Conservation (phyloP, 2,797 vertebrate genomes). For the Rhadinocentrus ornatus region DNA sequence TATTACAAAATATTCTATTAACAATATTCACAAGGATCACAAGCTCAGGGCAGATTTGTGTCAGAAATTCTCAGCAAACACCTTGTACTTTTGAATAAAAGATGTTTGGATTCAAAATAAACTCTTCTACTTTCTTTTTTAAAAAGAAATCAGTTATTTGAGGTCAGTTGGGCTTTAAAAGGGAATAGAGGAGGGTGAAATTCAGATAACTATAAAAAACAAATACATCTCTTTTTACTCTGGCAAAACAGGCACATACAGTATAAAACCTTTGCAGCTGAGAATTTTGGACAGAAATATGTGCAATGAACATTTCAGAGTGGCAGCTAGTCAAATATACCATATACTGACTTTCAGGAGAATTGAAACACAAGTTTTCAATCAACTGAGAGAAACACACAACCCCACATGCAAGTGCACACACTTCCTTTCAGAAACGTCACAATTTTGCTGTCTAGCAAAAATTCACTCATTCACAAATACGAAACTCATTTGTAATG, state of each 20-base stretch:
- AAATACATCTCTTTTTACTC: constrained; percentile 38
- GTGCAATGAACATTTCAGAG: constrained; percentile 62
- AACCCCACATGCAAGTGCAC: constrained; percentile 34
- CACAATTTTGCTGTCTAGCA: constrained; percentile 59
- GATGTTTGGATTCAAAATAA: constrained; percentile 53
- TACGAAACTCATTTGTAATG: constrained; percentile 55
- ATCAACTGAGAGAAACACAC: constrained; percentile 56
- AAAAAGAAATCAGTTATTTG: constrained; percentile 45
- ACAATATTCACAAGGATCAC: constrained; percentile 85
- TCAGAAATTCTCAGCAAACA: constrained; percentile 80
- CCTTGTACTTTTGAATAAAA: constrained; percentile 82
- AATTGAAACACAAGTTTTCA: constrained; percentile 67
- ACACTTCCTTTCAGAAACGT: constrained; percentile 50
- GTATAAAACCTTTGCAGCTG: constrained; percentile 78
- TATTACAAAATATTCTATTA: constrained; percentile 89
- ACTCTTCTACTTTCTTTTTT: constrained; percentile 43
- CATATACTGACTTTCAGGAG: constrained; percentile 68
- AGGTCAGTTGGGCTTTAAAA: constrained; percentile 50
- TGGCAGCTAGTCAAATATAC: constrained; percentile 78
- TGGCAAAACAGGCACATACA: constrained; percentile 78
- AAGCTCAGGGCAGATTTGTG: constrained; percentile 76
- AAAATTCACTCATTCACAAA: constrained; percentile 58
- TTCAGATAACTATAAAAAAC: constrained; percentile 38
- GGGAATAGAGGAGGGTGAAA: constrained; percentile 8
- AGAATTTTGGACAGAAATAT: constrained; percentile 79